A percentile compares a stretch with the other conserved stretches of the same genome.
Conservation (phyloP, 1,140 invertebrate genomes). For the Eciton burchellii region DNA sequence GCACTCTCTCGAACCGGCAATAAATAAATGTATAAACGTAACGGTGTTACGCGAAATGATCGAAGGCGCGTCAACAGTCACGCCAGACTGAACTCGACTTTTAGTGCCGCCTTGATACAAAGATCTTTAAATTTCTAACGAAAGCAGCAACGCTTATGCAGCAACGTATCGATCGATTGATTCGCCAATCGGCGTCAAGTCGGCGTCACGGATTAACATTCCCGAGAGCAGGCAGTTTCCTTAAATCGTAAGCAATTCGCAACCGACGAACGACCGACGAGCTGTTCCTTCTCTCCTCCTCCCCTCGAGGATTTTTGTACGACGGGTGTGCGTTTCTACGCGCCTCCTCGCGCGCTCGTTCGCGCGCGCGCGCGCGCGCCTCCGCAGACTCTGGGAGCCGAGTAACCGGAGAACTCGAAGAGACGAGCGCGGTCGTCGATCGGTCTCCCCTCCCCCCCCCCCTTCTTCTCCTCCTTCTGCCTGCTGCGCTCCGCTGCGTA, state of each 20-base stretch:
- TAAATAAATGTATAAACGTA: no score
- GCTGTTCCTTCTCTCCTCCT: constrained; percentile 18
- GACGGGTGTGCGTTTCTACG: constrained; percentile 17
- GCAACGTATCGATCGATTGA: constrained; percentile 8
- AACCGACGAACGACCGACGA: constrained; percentile 39
- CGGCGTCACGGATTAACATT: constrained; percentile 19
- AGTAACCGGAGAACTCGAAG: constrained; percentile 65
- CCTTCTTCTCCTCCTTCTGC: constrained; percentile 41
- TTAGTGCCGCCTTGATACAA: no score
- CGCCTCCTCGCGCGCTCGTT: neutral
- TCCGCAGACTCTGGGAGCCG: constrained; percentile 47
- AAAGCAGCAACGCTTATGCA: neutral
- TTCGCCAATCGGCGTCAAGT: constrained; percentile 27
- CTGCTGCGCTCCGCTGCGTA: constrained; percentile 39
- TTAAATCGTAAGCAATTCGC: constrained; percentile 41
- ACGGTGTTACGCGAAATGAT: no score
- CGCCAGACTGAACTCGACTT: no score
- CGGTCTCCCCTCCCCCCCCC: constrained; percentile 49
- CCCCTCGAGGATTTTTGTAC: constrained; percentile 22
- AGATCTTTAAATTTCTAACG: neutral
- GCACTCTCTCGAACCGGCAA: no score
- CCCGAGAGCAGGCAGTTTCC: constrained; percentile 1
- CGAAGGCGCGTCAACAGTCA: no score
- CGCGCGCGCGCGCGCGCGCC: constrained; percentile 8
- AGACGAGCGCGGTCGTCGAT: constrained; percentile 40